These are phyloP conservation scores for Oxyteleia sp. DNA, from an alignment of 2,888 invertebrate species.

Conservation along the genomic window DNA sequence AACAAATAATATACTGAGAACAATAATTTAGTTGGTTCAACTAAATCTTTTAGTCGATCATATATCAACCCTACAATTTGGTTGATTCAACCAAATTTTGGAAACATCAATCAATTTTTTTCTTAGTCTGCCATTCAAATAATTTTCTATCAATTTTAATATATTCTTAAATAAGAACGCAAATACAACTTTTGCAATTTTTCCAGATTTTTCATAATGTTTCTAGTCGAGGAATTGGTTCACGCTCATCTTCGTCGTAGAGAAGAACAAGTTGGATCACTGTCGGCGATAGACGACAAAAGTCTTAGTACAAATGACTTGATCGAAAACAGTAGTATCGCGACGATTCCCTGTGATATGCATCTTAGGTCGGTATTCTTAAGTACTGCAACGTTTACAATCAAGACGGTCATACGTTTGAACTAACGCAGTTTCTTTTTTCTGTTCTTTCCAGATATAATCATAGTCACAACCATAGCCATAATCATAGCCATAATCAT, in stretches of 20 bases:
- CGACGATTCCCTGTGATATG: conserved; percentile 45
- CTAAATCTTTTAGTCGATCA: too few species aligned
- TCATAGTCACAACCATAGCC: conserved; percentile 26
- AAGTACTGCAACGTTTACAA: not conserved
- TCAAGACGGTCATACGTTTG: not conserved
- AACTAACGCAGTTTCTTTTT: conserved; percentile 5
- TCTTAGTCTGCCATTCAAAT: too few species aligned
- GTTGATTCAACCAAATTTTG: too few species aligned
- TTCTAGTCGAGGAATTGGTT: conserved; percentile 93
- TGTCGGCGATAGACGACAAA: conserved; percentile 78
- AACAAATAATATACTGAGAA: too few species aligned
- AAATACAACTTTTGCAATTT: too few species aligned
- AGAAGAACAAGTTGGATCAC: conserved; percentile 67
- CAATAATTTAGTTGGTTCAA: too few species aligned
- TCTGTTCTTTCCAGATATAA: conserved; percentile 17
- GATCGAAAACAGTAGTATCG: conserved; percentile 80
- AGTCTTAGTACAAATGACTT: conserved; percentile 83
- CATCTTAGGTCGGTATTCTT: conserved; percentile 32
- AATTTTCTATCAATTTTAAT: too few species aligned
- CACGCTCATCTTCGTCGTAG: conserved; percentile 90
- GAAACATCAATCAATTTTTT: too few species aligned
- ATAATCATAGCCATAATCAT: conserved; percentile 24
- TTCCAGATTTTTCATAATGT: conserved; percentile 85
- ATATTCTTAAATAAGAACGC: too few species aligned
- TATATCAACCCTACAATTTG: too few species aligned